Percentiles rank a stretch among this genome's conserved stretches.
Conservation (phyloP, 2,113 vertebrate genomes). For the Silurus glanis region DNA sequence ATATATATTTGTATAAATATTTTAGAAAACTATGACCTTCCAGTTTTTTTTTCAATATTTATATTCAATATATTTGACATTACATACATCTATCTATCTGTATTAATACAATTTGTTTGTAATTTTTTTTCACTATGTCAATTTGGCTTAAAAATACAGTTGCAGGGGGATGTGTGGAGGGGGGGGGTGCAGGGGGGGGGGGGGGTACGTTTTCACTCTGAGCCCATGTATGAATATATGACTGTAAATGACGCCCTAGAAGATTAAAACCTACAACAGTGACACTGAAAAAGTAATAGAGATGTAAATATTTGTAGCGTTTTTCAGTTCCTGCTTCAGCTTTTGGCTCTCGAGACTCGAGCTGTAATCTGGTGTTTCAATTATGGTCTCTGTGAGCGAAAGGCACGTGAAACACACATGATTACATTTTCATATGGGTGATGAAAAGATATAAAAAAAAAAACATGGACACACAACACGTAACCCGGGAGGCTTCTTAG, state of each 20-base stretch:
- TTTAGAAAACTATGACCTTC: no score
- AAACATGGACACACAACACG: background rate
- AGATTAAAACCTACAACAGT: conserved; percentile 52
- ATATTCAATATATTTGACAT: no score
- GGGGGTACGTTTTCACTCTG: conserved; percentile 28
- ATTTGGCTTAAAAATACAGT: conserved; percentile 24
- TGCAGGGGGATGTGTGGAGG: no score
- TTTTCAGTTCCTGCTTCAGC: conserved; percentile 6
- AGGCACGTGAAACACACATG: conserved; percentile 35
- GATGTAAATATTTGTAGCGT: conserved; percentile 47
- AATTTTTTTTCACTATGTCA: conserved; percentile 34
- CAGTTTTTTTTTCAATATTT: no score
- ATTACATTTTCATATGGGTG: conserved; percentile 54
- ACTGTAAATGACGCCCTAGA: conserved; percentile 54
- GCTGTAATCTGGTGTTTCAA: conserved; percentile 49
- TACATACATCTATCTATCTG: no score
- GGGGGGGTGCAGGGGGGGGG: background rate
- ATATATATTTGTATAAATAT: no score
- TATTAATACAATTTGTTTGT: no score
- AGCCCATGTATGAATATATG: conserved; percentile 51
- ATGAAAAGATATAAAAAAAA: background rate
- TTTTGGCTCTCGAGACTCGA: background rate
- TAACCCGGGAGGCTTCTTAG: background rate
- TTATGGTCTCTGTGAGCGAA: conserved; percentile 46
- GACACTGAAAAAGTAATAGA: conserved; percentile 38